A percentile compares a stretch with the other conserved stretches of the same genome.
Conservation (phyloP, 2,888 invertebrate genomes). For the Drosophila cognata region DNA sequence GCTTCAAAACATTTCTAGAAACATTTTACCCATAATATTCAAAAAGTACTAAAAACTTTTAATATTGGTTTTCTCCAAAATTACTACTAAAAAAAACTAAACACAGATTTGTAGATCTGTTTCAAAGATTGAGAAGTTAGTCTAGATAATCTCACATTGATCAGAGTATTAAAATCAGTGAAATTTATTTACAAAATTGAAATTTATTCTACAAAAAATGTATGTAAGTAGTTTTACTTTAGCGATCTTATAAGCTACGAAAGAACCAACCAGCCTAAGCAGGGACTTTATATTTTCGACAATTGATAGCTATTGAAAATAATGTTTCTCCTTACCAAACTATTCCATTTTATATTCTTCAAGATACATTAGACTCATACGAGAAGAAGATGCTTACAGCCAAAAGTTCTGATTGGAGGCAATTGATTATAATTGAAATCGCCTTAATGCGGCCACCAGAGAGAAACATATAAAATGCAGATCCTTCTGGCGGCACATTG, state of each 20-base stretch:
- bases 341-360: background rate
- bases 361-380: background rate
- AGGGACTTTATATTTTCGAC: background rate
- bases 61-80: background rate
- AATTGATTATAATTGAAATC: constrained; percentile 79
- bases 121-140: background rate
- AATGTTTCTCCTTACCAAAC: background rate
- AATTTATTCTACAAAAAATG: background rate
- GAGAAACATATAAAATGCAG: constrained; percentile 29
- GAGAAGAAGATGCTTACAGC: background rate
- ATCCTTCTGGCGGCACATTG: constrained; percentile 53
- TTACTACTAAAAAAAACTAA: background rate
- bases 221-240: too few relatives aligned
- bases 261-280: background rate
- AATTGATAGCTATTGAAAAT: background rate
- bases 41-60: background rate
- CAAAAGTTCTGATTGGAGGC: constrained; percentile 58
- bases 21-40: background rate
- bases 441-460: constrained; percentile 57
- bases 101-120: background rate
- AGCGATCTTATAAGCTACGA: background rate
- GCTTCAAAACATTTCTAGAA: background rate
- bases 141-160: background rate
- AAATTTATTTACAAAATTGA: too few relatives aligned
- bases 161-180: background rate